Conservation (phyloP, 2,797 vertebrate species). For the Centroberyx gerrardi region DNA sequence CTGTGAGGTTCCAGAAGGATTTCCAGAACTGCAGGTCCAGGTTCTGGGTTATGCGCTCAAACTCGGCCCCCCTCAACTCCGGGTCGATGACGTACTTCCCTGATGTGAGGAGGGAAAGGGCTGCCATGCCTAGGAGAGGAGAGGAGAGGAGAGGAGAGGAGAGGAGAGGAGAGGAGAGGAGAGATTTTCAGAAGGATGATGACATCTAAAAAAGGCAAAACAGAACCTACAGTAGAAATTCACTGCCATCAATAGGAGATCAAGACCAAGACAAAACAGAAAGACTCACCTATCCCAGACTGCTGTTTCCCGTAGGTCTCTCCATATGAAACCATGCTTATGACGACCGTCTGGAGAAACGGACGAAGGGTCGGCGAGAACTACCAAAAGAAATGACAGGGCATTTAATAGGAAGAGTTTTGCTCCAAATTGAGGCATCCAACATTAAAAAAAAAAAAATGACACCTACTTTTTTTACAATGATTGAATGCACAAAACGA, state of each 20-base stretch:
- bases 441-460: background rate
- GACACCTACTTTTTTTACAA: background rate
- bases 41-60: slow-evolving; percentile 88
- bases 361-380: slow-evolving; percentile 85
- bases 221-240: background rate
- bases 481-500: too few species aligned
- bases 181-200: background rate
- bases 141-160: background rate
- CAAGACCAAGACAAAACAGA: background rate
- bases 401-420: background rate
- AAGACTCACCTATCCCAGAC: slow-evolving; percentile 78
- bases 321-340: slow-evolving; percentile 87
- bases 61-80: slow-evolving; percentile 83
- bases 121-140: slow-evolving; percentile 77
- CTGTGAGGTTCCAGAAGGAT: slow-evolving; percentile 88
- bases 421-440: background rate
- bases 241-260: background rate
- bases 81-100: slow-evolving; percentile 87
- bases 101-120: slow-evolving; percentile 85
- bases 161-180: background rate
- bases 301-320: slow-evolving; percentile 85
- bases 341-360: slow-evolving; percentile 86
- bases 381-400: slow-evolving; percentile 56
- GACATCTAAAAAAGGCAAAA: background rate
- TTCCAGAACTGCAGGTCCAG: slow-evolving; percentile 88